Evolutionary conservation across 2,888 invertebrate genomes (phyloP).

Genomic region (Acanthosepion lycidas): DNA sequence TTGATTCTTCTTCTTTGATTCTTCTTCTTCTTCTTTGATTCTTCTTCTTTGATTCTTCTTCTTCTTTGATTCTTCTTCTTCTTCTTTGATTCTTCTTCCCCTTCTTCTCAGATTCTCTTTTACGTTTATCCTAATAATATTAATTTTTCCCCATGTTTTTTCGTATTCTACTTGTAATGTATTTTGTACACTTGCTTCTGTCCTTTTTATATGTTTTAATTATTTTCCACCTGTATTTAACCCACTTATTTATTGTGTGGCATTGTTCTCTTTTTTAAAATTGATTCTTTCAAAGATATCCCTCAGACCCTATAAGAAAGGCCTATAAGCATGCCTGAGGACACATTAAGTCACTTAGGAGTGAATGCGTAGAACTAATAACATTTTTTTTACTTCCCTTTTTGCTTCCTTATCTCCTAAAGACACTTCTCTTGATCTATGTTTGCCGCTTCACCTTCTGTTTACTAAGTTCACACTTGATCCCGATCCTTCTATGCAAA

Average conservation of each 20-base stretch:
- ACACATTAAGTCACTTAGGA: not conserved
- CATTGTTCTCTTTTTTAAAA: not conserved
- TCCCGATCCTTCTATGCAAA: not conserved
- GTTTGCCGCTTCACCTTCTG: not conserved
- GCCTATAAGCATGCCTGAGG: not conserved
- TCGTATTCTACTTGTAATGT: not conserved
- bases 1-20: no score
- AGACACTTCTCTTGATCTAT: conserved; percentile 15
- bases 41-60: no score
- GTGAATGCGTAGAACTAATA: not conserved
- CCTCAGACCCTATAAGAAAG: not conserved
- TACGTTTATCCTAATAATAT: not conserved
- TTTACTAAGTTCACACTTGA: not conserved
- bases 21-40: not conserved
- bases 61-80: not conserved
- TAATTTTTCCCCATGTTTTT: not conserved
- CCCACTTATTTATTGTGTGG: not conserved
- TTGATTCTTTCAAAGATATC: not conserved
- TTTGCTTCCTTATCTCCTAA: not conserved
- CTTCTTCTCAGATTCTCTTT: not conserved
- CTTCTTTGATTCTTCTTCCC: not conserved
- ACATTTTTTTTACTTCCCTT: not conserved
- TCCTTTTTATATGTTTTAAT: not conserved
- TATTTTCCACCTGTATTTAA: not conserved
- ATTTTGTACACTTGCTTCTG: not conserved